Percentiles rank a stretch among this genome's conserved stretches.
These are phyloP conservation scores for Tiliacea aurago DNA, from an alignment of 2,888 invertebrate species.

Conservation along the genomic window DNA sequence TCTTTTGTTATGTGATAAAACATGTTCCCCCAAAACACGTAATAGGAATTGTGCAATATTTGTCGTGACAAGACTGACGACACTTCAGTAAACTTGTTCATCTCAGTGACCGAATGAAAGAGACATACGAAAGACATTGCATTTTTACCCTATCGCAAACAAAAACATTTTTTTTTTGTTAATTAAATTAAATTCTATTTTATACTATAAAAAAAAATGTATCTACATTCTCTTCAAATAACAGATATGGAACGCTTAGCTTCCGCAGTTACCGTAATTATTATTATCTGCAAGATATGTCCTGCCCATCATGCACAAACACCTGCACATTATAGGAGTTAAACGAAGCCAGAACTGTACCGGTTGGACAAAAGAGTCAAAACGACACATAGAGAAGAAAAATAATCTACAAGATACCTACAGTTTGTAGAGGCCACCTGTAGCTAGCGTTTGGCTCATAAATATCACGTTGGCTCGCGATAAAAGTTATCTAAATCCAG, in stretches of 20 bases:
- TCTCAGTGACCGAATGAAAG: not conserved
- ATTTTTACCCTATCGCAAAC: not conserved
- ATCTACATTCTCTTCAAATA: not conserved
- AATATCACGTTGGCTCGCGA: conserved; percentile 34
- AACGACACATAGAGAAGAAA: not conserved
- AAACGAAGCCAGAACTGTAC: not conserved
- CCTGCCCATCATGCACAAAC: not conserved
- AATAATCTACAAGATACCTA: not conserved
- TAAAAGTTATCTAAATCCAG: conserved; percentile 32
- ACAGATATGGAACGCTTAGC: not conserved
- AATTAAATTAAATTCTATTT: too few relatives aligned
- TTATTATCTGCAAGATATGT: conserved; percentile 6
- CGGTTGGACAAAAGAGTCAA: not conserved
- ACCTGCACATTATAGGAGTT: not conserved
- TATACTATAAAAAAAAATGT: not conserved
- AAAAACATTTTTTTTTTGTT: too few relatives aligned
- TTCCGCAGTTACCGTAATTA: not conserved
- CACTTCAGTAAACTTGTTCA: not conserved
- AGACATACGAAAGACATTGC: not conserved
- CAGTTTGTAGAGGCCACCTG: conserved; percentile 51
- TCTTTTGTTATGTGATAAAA: conserved; percentile 27
- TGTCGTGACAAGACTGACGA: not conserved
- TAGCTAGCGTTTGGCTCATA: conserved; percentile 37
- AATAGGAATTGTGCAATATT: conserved; percentile 13
- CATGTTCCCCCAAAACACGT: conserved; percentile 3